Evolutionary conservation across 2,113 vertebrate genomes (phyloP).

Genomic region (Osmerus eperlanus): DNA sequence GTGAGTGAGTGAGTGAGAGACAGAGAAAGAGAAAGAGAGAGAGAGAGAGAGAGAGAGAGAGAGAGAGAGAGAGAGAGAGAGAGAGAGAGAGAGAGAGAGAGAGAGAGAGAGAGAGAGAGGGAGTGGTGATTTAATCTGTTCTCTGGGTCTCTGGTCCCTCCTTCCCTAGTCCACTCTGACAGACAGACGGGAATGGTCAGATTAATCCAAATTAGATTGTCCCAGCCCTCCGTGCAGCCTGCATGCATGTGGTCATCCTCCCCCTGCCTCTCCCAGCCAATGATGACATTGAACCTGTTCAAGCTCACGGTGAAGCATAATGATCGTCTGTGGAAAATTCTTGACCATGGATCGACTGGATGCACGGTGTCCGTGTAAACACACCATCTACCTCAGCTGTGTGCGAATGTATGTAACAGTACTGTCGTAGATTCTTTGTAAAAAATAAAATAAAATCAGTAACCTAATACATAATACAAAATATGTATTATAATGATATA

Average conservation of each 20-base stretch:
- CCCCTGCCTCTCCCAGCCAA: slow-evolving; percentile 36
- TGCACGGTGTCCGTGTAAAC: background rate
- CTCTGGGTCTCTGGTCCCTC: slow-evolving; percentile 54
- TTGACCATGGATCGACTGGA: slow-evolving; percentile 26
- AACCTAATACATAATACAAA: no score
- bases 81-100: no score
- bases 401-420: background rate
- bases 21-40: no score
- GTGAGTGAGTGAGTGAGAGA: no score
- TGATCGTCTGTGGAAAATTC: slow-evolving; percentile 28
- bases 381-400: no score
- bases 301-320: slow-evolving; percentile 23
- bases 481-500: no score
- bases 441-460: no score
- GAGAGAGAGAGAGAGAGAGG: no score
- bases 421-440: no score
- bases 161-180: slow-evolving; percentile 58
- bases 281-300: slow-evolving; percentile 39
- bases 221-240: slow-evolving; percentile 61
- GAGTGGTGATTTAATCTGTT: slow-evolving; percentile 69
- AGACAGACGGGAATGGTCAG: slow-evolving; percentile 55
- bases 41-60: no score
- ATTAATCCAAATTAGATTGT: slow-evolving; percentile 71
- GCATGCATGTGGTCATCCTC: slow-evolving; percentile 40
- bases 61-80: no score